phyloP scores from a whole-genome alignment of 2,888 invertebrate species.

The Oxycera nigricornis region DNA sequence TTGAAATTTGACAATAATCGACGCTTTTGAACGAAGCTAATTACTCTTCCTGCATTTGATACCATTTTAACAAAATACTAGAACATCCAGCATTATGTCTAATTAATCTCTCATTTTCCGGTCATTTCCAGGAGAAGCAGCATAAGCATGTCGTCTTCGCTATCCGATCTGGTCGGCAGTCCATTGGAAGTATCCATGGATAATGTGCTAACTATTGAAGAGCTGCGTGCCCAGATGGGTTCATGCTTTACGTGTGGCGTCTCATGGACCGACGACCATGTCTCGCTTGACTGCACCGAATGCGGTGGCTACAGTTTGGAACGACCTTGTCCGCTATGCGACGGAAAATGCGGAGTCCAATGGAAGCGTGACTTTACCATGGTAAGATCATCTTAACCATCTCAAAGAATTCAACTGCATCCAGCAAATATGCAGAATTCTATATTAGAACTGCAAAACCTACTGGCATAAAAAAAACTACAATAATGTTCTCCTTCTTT shows the following conservation, averaged over 20 bases:
- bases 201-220: conserved; percentile 73
- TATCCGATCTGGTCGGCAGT: conserved; percentile 61
- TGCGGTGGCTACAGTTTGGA: conserved; percentile 80
- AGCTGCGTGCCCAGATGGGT: conserved; percentile 73
- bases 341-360: conserved; percentile 73
- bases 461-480: too few relatives aligned
- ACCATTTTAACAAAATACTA: too few relatives aligned
- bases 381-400: too few relatives aligned
- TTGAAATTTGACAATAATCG: too few relatives aligned
- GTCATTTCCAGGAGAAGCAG: conserved; percentile 59
- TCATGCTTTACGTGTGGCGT: conserved; percentile 82
- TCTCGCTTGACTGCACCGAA: conserved; percentile 78
- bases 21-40: too few relatives aligned
- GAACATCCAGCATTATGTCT: background rate
- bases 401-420: background rate
- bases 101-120: background rate
- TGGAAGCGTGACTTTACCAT: conserved; percentile 81
- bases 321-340: conserved; percentile 78
- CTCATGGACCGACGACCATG: conserved; percentile 80
- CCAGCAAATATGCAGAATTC: background rate
- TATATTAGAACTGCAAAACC: background rate
- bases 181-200: conserved; percentile 60
- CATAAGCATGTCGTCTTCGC: conserved; percentile 60
- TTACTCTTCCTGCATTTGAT: too few relatives aligned
- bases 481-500: conserved; percentile 49